Base-by-base conservation (phyloP, 2,888 invertebrate genomes). In the Meteorus cinctellus region DNA sequence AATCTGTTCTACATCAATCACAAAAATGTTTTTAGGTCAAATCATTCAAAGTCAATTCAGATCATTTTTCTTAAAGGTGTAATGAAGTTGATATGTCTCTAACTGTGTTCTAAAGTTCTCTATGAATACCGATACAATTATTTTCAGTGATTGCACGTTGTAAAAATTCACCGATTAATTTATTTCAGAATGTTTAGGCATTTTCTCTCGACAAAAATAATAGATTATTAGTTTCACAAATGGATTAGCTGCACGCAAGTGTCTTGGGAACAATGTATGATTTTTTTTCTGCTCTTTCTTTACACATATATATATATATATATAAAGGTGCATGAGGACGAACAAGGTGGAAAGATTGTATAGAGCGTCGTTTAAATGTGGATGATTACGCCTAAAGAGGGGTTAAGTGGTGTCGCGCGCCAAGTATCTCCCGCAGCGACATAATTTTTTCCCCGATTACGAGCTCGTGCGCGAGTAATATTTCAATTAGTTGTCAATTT, bases 401-500 rank as follows among this genome's bases (percentile, higher is more conserved):
- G 31, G 24, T n/a, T 29, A 48, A 62, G 68, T 36, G 74, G 51
- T 70, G 27, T 75, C 51, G 72, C 69, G 60, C 60, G 62, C 41
- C 67, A 68, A 51, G 55, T 55, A 55, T 69, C 62, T 67, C 74
- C 77, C 70, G 65, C 80, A 80, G 79, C 75, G 81, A 83, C 83
- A 84, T 86, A 82, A 86, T 85, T 85, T 87, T 85, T 82, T 81
- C 77, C 76, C 79, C 67, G 70, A 74, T 59, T 69, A 72, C 55
- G 82, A 83, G 85, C 83, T 84, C 70, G 80, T 80, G 77, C 81
- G 78, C 77, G 79, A 79, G 82, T 85, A 85, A 87, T 86, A 87
- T 86, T 87, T 88, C 87, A 86, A 88, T 88, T 88, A 88, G 84
- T 85, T 87, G 87, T 85, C 87, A 86, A 88, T 88, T 88, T 88